Evolutionary conservation across 2,888 invertebrate species (phyloP), one percentile per base, ranked within the genome.

Genomic region (Ischnura elegans): DNA sequence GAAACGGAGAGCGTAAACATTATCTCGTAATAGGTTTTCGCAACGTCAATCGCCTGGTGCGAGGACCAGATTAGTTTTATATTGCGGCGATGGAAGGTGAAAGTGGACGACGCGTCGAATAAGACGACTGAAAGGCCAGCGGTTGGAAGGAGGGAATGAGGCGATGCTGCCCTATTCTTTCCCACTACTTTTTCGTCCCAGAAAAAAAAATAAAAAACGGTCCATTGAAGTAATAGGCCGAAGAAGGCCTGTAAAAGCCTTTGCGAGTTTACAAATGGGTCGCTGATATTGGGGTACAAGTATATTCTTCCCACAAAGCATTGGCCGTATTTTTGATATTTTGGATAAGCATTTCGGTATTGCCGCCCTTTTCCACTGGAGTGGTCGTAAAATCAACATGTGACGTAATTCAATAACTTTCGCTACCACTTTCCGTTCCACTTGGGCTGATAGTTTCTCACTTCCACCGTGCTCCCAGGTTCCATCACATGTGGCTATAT

Each of bases 1-100:
- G 76, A 76, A 76, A 76, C 29, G 76, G 76, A 76, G 76, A 76
- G 36, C 10, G 25, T 36, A 36, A 76, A 36, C 76, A 76, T 76
- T 76, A 76, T 36, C 76, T 10, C 76, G 76, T 76, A 76, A 76
- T 76, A 76, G 76, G 76, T 36, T 90, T 61, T 90, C 90, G 90
- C 61, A 55, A 90, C 90, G 45, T 13, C 90, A 25, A 90, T 25
- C 90, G 43, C 90, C 4, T 42, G 45, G n/a, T 43, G 90, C 55
- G 42, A 43, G 42, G 76, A 51, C 42, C n/a, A 61, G 61, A 90
- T 42, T 43, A 25, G 42, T 66, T 43, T 43, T 66, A 25, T 55
- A 90, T 43, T 36, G 43, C 10, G 21, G 90, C 55, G 13, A 87
- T 42, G 87, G 36, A 90, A 87, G 55, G 87, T 87, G 90, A 90